Percentiles rank a stretch among this genome's conserved stretches.
Evolutionary conservation across 2,113 vertebrate genomes (phyloP).

Genomic region (Marmota monax): DNA sequence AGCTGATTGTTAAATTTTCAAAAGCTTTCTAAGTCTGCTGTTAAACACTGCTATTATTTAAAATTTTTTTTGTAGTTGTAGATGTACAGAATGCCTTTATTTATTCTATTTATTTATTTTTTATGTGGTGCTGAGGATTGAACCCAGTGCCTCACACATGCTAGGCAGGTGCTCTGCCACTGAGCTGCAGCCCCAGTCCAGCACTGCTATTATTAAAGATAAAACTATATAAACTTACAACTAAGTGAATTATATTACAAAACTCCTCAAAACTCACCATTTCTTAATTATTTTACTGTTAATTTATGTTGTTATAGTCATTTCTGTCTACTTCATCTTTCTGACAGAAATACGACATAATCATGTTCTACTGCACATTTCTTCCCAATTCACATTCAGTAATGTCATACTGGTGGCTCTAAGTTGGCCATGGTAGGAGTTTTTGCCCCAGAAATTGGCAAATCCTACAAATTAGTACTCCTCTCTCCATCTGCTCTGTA

Average conservation of each 20-base stretch:
- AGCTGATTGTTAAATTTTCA: neutral
- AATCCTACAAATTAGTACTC: neutral
- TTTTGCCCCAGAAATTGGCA: neutral
- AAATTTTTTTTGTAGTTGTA: no score
- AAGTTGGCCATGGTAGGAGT: neutral
- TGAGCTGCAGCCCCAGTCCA: neutral
- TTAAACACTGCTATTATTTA: neutral
- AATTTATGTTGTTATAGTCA: neutral
- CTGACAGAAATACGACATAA: neutral
- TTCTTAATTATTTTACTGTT: neutral
- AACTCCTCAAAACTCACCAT: neutral
- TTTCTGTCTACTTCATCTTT: neutral
- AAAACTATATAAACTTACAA: neutral
- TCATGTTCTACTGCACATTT: neutral
- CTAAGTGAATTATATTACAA: neutral
- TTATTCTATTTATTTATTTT: no score
- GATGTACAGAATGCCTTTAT: no score
- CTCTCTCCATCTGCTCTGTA: neutral
- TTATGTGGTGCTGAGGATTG: no score
- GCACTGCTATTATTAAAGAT: conserved; percentile 1
- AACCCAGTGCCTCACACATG: no score
- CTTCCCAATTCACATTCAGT: neutral
- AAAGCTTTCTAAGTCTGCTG: neutral
- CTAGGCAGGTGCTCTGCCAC: no score
- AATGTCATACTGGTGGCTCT: neutral